phyloP scores from a whole-genome alignment of 2,888 invertebrate genomes.

The Eupithecia abbreviata region DNA sequence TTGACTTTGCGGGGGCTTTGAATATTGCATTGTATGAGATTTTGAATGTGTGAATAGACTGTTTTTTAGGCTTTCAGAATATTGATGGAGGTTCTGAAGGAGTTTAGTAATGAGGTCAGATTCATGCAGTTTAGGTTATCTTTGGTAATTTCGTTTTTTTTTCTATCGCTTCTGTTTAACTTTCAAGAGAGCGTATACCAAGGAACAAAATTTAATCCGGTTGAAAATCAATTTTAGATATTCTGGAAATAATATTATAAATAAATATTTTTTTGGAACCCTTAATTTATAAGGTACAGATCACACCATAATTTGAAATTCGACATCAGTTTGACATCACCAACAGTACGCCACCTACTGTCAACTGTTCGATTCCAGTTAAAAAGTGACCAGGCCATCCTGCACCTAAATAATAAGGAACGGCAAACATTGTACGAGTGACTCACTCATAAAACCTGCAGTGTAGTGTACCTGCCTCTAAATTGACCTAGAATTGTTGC shows the following conservation, averaged over 20 bases:
- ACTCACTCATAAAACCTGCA: background rate
- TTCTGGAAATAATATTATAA: background rate
- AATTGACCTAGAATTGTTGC: background rate
- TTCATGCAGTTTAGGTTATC: background rate
- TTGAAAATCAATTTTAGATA: background rate
- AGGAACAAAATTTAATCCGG: too few relatives aligned
- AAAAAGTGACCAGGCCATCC: background rate
- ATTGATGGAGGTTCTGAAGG: slow-evolving; percentile 1
- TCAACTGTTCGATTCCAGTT: background rate
- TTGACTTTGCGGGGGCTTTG: slow-evolving; percentile 43
- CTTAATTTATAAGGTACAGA: background rate
- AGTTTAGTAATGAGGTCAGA: background rate
- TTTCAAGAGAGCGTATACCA: background rate
- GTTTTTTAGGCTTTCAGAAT: background rate
- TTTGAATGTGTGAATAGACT: slow-evolving; percentile 12
- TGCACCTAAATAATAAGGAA: background rate
- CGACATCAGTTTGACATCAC: background rate
- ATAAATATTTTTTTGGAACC: background rate
- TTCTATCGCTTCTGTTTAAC: background rate
- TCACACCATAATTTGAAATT: background rate
- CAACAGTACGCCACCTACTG: too few relatives aligned
- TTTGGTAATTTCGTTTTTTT: background rate
- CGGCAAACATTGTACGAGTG: background rate
- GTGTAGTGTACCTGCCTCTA: background rate
- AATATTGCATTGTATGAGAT: slow-evolving; percentile 21